Evolutionary conservation across 2,113 vertebrate genomes (phyloP), one percentile per base, ranked within the genome.

Genomic region (Hippocampus abdominalis): DNA sequence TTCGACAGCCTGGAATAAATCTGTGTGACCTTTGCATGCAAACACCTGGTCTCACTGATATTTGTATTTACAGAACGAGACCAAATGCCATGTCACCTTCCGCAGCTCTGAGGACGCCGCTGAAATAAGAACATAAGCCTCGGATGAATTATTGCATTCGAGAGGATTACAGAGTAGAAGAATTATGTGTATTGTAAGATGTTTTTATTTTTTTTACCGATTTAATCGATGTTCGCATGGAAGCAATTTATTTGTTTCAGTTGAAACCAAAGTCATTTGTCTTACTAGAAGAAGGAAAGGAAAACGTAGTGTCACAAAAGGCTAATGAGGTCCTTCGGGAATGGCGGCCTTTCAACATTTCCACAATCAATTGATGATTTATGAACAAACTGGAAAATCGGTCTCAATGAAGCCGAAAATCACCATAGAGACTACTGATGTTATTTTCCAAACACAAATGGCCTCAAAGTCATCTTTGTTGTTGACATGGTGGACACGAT

Each of bases 401-500:
- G 40, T 18, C 42, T 46, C 63, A 46, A 64, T 64, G 10, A 46
- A 64, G 42, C 39, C 6, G 4, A 29, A 4, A 2, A 27, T 27
- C 5, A 56, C 67, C 36, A 65, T 39, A 39, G 56, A 68, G 40
- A 66, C 71, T 40, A 25, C 68, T 60, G 48, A 60, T 42, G 64
- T 54, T 13, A 11, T 60, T 66, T 62, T 71, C 42, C 32, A 53
- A 70, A 25, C 39, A 70, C 46, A 64, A n/a, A 48, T 69, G 20
- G 13, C n/a, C 44, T 66, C 42, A n/a, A 44, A 51, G 62, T 49
- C 18, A 40, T 51, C 23, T 48, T 20, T 46, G 67, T 49, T 74
- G 65, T 69, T 70, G 68, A 68, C 71, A 75, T 32, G 49, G 74
- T 27, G 23, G 62, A 75, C 70, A 60, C 49, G 36, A 76, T 74